Conservation (phyloP, 1,140 invertebrate genomes). For the Apolygus lucorum region DNA sequence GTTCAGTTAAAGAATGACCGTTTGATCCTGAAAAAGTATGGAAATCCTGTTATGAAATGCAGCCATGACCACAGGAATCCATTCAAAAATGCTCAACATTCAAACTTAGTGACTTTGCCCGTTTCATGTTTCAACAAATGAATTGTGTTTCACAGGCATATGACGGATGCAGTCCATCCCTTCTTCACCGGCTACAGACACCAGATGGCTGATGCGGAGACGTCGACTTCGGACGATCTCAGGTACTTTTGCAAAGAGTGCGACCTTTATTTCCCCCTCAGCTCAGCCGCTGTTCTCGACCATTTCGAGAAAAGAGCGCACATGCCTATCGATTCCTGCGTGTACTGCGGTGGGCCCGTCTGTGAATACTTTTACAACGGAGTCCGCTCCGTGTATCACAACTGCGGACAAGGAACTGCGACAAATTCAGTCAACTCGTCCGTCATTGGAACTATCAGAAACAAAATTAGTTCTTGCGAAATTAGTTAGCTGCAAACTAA, state of each 20-base stretch:
- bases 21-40: too few relatives aligned
- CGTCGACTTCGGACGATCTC: constrained; percentile 13
- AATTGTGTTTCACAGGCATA: too few relatives aligned
- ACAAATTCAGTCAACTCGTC: background rate
- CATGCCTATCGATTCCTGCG: constrained; percentile 21
- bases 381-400: constrained; percentile 18
- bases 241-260: constrained; percentile 22
- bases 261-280: constrained; percentile 11
- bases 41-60: too few relatives aligned
- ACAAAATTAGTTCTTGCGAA: background rate
- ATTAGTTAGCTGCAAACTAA: too few relatives aligned
- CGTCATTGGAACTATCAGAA: background rate
- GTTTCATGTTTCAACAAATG: too few relatives aligned
- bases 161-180: constrained; percentile 24
- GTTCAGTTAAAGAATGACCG: too few relatives aligned
- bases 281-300: background rate
- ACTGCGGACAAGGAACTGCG: constrained; percentile 6
- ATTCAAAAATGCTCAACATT: too few relatives aligned
- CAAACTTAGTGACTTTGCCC: too few relatives aligned
- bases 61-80: too few relatives aligned
- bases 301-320: constrained; percentile 22
- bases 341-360: constrained; percentile 26
- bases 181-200: constrained; percentile 20
- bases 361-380: constrained; percentile 23
- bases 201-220: background rate